Evolutionary conservation across 1,140 invertebrate genomes (phyloP).

Genomic region (Cydia pomonella): DNA sequence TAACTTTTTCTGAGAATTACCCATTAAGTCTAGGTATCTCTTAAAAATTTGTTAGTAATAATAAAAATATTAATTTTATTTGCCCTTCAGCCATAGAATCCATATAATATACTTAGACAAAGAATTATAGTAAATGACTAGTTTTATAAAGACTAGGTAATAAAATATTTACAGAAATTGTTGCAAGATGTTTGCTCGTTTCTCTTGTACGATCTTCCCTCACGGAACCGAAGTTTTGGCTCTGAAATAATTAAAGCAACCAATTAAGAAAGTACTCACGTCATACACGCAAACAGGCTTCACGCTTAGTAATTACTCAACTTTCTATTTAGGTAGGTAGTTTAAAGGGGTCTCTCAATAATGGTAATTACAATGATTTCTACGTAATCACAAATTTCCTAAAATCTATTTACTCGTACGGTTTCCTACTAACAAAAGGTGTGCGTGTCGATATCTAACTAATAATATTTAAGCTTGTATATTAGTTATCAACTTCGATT

Average conservation of each 20-base stretch:
- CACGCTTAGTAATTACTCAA: not conserved
- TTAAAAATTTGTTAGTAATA: too few species aligned
- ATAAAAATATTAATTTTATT: too few species aligned
- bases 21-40: too few species aligned
- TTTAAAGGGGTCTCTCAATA: too few species aligned
- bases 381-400: too few species aligned
- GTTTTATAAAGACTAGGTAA: constrained; percentile 4
- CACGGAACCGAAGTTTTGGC: constrained; percentile 71
- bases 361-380: too few species aligned
- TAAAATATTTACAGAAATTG: constrained; percentile 56
- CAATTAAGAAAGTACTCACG: constrained; percentile 12
- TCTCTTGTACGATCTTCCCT: constrained; percentile 62
- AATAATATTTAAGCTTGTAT: not conserved
- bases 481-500: not conserved
- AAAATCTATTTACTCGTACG: too few species aligned
- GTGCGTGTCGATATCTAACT: not conserved
- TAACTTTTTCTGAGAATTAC: too few species aligned
- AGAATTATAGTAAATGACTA: constrained; percentile 6
- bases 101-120: not conserved
- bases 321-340: not conserved
- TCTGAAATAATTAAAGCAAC: constrained; percentile 52
- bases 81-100: too few species aligned
- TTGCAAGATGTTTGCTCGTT: constrained; percentile 60
- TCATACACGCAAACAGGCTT: not conserved
- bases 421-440: too few species aligned